These are phyloP conservation scores for Apis cerana DNA, from an alignment of 1,140 invertebrate species.

Conservation along the genomic window DNA sequence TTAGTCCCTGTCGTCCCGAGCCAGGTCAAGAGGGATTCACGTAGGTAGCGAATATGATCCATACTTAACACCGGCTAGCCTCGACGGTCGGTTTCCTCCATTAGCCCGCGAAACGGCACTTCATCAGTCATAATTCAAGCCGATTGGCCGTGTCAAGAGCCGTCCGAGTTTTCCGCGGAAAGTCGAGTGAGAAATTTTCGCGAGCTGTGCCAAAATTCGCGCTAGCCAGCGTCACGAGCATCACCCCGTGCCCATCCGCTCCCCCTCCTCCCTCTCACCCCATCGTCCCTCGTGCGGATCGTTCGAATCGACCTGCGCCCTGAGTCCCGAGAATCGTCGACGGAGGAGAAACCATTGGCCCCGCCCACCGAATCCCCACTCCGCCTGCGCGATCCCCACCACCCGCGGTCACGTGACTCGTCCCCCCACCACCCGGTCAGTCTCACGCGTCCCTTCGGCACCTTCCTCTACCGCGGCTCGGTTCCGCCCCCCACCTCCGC, in stretches of 20 bases:
- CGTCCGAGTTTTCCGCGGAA: constrained; percentile 63
- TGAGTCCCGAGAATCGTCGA: constrained; percentile 14
- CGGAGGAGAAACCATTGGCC: constrained; percentile 50
- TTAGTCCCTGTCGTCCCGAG: not conserved
- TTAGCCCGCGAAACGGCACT: constrained; percentile 44
- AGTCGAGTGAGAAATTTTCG: constrained; percentile 70
- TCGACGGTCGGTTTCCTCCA: constrained; percentile 26
- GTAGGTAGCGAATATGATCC: no score
- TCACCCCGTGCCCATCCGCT: constrained; percentile 19
- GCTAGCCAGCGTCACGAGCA: constrained; percentile 67
- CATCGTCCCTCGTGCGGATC: not conserved
- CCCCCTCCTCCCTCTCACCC: no score
- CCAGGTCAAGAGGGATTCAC: not conserved
- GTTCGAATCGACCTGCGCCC: constrained; percentile 24
- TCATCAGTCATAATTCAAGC: constrained; percentile 60
- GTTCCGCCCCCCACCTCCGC: constrained; percentile 65
- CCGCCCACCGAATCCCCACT: constrained; percentile 58
- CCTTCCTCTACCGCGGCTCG: constrained; percentile 47
- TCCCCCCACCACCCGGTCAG: constrained; percentile 33
- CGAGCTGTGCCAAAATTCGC: constrained; percentile 77
- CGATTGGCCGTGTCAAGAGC: constrained; percentile 58
- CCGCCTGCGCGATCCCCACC: constrained; percentile 1
- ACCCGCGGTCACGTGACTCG: constrained; percentile 19
- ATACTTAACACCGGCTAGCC: not conserved
- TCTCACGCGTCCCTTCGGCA: constrained; percentile 41